These are phyloP conservation scores for Mnemiopsis leidyi DNA, from an alignment of 37 sponge, comb jelly and placozoan genomes.

Conservation along the genomic window DNA sequence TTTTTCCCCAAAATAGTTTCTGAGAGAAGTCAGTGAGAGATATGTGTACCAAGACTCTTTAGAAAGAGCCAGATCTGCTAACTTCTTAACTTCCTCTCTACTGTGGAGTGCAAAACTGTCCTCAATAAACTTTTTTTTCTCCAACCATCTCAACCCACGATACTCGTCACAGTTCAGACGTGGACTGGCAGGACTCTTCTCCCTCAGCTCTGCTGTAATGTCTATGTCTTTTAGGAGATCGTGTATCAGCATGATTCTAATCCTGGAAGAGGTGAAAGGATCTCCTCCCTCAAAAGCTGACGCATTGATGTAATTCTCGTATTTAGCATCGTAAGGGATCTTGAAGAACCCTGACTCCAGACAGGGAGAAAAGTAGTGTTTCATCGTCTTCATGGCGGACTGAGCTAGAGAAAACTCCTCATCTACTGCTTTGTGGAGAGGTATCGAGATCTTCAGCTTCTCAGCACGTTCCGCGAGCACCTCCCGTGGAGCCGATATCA, in stretches of 20 bases:
- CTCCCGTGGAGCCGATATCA: conserved; percentile 16
- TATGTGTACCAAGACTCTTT: background rate
- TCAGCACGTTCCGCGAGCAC: background rate
- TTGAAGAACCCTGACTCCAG: conserved; percentile 20
- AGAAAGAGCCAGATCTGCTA: background rate
- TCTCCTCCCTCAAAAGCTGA: background rate
- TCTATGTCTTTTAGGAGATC: background rate
- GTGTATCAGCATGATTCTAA: background rate
- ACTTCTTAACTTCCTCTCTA: background rate
- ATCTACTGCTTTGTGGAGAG: background rate
- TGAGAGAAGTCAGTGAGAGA: background rate
- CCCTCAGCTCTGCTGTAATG: background rate
- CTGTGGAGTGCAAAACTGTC: background rate
- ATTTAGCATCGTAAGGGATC: background rate
- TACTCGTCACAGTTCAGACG: background rate
- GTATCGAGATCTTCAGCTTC: background rate
- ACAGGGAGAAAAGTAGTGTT: conserved; percentile 20
- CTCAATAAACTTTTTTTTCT: background rate
- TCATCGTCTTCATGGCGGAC: background rate
- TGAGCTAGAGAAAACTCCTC: background rate
- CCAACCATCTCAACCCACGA: background rate
- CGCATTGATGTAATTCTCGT: background rate
- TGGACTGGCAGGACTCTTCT: background rate
- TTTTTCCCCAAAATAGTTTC: background rate
- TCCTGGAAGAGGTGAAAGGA: background rate